Base-by-base conservation (phyloP, 2,113 vertebrate species). In the Illadopsis cleaveri region DNA sequence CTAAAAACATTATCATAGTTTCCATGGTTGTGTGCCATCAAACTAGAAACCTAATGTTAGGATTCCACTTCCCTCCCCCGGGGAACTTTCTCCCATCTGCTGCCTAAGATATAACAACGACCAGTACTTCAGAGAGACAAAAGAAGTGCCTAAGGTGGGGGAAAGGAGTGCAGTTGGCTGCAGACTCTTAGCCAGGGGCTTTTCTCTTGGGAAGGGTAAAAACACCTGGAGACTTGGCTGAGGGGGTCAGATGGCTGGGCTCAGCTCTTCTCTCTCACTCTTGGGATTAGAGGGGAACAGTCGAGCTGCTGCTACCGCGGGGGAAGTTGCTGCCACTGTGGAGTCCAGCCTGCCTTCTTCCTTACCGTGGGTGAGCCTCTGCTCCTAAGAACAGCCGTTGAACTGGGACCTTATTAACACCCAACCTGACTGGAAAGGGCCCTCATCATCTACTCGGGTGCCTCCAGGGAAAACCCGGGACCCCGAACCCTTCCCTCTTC, bases 221-320 rank as follows among this genome's bases (percentile, higher is more conserved):
- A 14, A 22, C 38, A 57, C 10, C 14, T 6, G 17, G 13, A 66
- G 21, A 38, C 16, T 56, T 57, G 60, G 18, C 47, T 42, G 64
- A 14, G 6, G 14, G 14, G 22, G 5, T 47, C n/a, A 33, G 6
- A 23, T 19, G 16, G 5, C 21, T 38, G n/a, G 40, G 40, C 22
- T 56, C 23, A 4, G 53, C 18, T 48, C 22, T 40, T 27, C 9
- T n/a, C 33, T 57, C 12, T 61, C 0, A 4, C 12, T 56, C 40
- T 47, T 0, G 3, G 42, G n/a, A 57, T n/a, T 4, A 11, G 35
- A 40, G 23, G 23, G 23, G 18, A 58, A n/a, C 5, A 16, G 53
- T 48, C 0, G 2, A 40, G 30, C 11, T 40, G 42, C 23, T 57
- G 42, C 42, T 22, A 27, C 17, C 2, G 1, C 0, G 0, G n/a